These are phyloP conservation scores for Hirudo medicinalis DNA, from an alignment of 1,140 invertebrate genomes.

Conservation along the genomic window DNA sequence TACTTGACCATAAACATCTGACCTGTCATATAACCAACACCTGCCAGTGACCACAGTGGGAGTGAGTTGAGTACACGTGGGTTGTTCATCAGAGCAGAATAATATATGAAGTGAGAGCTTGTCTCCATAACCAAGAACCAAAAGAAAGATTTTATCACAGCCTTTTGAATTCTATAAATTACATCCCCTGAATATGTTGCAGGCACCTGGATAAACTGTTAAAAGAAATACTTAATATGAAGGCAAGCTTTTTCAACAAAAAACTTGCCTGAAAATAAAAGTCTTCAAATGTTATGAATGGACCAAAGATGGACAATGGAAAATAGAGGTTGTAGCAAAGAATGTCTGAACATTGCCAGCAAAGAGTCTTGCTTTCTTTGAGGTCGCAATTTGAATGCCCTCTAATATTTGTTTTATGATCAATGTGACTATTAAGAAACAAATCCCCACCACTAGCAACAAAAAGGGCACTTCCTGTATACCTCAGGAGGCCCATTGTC, in stretches of 20 bases:
- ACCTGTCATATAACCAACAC: conserved; percentile 1
- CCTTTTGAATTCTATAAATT: not conserved
- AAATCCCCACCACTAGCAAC: too few relatives aligned
- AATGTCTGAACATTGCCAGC: not conserved
- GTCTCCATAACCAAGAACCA: not conserved
- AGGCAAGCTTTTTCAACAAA: not conserved
- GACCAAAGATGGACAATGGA: not conserved
- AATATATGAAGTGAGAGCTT: not conserved
- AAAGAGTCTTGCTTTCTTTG: too few relatives aligned
- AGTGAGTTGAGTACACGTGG: not conserved
- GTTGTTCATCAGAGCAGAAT: not conserved
- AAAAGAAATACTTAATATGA: not conserved
- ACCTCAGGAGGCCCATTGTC: too few relatives aligned
- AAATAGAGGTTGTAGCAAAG: conserved; percentile 7
- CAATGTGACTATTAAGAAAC: too few relatives aligned
- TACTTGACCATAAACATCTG: conserved; percentile 11
- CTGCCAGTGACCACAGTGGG: not conserved
- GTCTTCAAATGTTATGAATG: conserved; percentile 5
- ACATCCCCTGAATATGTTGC: not conserved
- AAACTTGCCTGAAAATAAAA: conserved; percentile 2
- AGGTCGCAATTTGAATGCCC: too few relatives aligned
- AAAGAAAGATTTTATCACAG: not conserved
- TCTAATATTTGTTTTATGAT: too few relatives aligned
- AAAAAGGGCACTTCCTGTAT: too few relatives aligned
- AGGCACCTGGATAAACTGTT: not conserved